Evolutionary conservation across 30 jellyfish, hydroid and myxozoan species (phyloP).

Genomic region (Cassiopea andromeda): DNA sequence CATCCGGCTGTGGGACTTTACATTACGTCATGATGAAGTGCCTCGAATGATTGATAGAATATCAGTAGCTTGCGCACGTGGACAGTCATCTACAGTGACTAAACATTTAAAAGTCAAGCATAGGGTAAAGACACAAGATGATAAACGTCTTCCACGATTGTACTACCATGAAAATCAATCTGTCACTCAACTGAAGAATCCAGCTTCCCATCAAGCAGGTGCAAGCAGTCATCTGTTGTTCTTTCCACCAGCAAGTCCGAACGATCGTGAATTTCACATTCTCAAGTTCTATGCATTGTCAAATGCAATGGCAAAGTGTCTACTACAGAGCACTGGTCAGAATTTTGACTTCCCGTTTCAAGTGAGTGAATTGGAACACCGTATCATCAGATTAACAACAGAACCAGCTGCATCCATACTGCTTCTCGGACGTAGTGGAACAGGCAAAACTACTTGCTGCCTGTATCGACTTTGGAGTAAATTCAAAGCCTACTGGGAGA

Average conservation of each 20-base stretch:
- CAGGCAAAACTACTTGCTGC: constrained; percentile 98
- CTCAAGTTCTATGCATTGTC: constrained; percentile 79
- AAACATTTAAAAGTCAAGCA: constrained; percentile 33
- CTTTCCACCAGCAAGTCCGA: constrained; percentile 88
- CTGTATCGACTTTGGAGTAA: constrained; percentile 85
- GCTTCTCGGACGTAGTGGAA: constrained; percentile 95
- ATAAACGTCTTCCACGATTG: constrained; percentile 27
- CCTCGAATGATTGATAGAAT: constrained; percentile 62
- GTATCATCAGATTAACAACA: constrained; percentile 65
- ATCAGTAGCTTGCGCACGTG: constrained; percentile 69
- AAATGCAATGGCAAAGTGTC: constrained; percentile 71
- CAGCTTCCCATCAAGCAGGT: not conserved
- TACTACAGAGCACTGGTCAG: constrained; percentile 35
- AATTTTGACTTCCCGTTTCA: constrained; percentile 79
- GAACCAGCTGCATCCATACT: constrained; percentile 59
- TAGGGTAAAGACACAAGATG: not conserved
- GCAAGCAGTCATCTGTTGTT: constrained; percentile 1
- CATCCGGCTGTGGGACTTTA: constrained; percentile 87
- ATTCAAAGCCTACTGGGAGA: constrained; percentile 81
- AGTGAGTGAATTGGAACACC: constrained; percentile 80
- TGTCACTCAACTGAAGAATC: not conserved
- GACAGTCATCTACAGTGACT: constrained; percentile 58
- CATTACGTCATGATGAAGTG: constrained; percentile 62
- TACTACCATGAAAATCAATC: not conserved
- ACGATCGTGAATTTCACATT: constrained; percentile 71